Conservation (phyloP, 2,113 vertebrate species). For the Anseranas semipalmata region DNA sequence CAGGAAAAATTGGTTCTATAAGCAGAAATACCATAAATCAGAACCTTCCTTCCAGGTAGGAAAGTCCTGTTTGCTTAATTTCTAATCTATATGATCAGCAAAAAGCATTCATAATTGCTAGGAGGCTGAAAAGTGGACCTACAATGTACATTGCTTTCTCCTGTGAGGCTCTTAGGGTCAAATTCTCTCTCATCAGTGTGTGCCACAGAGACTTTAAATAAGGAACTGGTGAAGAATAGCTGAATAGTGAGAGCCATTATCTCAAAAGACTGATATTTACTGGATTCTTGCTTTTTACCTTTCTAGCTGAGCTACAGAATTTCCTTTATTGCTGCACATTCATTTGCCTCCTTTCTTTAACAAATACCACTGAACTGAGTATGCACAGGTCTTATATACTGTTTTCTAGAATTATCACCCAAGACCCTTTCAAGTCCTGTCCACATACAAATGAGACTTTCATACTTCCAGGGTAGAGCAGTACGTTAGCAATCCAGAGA, state of each 20-base stretch:
- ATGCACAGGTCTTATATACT: not conserved
- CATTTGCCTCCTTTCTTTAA: not conserved
- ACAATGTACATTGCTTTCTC: not conserved
- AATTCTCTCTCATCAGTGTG: not conserved
- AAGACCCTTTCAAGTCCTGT: not conserved
- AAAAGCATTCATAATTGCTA: not conserved
- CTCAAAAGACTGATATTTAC: constrained; percentile 46
- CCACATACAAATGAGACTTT: constrained; percentile 17
- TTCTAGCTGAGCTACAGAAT: constrained; percentile 34
- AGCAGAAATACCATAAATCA: not conserved
- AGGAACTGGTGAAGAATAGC: constrained; percentile 1
- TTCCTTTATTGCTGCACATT: constrained; percentile 6
- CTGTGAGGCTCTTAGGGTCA: not conserved
- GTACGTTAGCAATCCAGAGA: not conserved
- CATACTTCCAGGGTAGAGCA: not conserved
- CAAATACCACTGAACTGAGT: not conserved
- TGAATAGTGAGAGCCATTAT: constrained; percentile 8
- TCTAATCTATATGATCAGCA: not conserved
- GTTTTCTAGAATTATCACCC: not conserved
- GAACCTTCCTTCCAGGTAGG: not conserved
- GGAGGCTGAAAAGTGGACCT: not conserved
- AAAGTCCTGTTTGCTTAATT: not conserved
- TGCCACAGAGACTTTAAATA: constrained; percentile 35
- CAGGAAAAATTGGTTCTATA: not conserved
- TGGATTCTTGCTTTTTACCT: constrained; percentile 31